Evolutionary conservation across 2,797 vertebrate genomes (phyloP).

Genomic region (Ctenosaura bakeri): DNA sequence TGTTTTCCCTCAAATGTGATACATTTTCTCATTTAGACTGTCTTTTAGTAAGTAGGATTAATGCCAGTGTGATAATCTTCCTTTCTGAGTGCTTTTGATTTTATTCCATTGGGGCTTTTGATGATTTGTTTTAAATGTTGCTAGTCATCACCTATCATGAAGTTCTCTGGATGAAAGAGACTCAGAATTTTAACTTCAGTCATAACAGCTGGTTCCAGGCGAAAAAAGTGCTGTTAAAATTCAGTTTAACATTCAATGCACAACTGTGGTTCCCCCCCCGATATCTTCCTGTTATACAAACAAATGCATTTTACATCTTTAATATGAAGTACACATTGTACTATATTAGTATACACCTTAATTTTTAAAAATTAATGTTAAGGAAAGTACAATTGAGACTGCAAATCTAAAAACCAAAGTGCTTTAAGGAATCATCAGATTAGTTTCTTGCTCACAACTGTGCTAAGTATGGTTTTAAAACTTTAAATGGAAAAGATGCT

Average conservation of each 20-base stretch:
- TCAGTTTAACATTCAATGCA: constrained; percentile 40
- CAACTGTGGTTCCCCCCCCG: not conserved
- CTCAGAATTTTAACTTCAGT: not conserved
- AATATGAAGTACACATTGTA: constrained; percentile 37
- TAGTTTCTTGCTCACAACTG: not conserved
- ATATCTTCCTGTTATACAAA: not conserved
- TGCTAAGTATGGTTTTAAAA: not conserved
- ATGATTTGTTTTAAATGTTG: not conserved
- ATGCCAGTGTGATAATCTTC: not conserved
- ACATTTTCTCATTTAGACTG: not conserved
- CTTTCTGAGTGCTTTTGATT: not conserved
- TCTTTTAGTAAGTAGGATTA: not conserved
- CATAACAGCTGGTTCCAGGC: not conserved
- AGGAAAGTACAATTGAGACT: constrained; percentile 44
- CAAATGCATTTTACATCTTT: constrained; percentile 30
- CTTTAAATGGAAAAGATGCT: not conserved
- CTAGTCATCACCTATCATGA: not conserved
- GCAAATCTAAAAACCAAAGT: constrained; percentile 46
- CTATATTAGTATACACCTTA: constrained; percentile 36
- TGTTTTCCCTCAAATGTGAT: not conserved
- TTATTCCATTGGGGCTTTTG: not conserved
- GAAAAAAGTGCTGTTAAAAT: constrained; percentile 56
- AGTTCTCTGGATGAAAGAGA: not conserved
- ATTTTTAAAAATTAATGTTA: constrained; percentile 49
- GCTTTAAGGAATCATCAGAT: not conserved